These are phyloP conservation scores for Coluber constrictor DNA, from an alignment of 2,797 vertebrate species.

Conservation along the genomic window DNA sequence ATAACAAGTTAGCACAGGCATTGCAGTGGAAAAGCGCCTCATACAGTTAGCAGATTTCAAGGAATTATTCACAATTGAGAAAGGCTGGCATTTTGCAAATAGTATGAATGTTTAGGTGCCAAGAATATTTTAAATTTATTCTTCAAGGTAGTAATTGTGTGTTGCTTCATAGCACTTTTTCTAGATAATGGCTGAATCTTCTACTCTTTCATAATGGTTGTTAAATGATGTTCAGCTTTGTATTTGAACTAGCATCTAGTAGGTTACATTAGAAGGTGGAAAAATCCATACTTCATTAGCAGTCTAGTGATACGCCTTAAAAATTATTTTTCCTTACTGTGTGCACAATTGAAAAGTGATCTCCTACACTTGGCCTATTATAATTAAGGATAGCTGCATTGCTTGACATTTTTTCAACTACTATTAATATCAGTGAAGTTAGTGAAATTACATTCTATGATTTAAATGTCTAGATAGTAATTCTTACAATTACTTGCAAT, in stretches of 20 bases:
- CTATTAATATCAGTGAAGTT: background rate
- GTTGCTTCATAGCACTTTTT: background rate
- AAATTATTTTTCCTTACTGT: background rate
- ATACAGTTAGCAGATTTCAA: background rate
- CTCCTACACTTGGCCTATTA: background rate
- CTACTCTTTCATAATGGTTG: background rate
- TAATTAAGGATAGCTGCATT: background rate
- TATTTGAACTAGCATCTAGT: background rate
- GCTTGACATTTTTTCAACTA: background rate
- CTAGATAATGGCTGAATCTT: background rate
- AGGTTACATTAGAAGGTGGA: conserved; percentile 8
- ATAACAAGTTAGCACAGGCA: background rate
- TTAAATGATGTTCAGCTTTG: background rate
- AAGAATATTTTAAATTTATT: background rate
- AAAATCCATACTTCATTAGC: conserved; percentile 31
- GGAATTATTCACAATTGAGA: background rate
- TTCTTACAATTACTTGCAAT: background rate
- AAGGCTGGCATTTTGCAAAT: background rate
- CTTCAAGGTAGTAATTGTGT: background rate
- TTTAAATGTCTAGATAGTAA: background rate
- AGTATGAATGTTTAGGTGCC: background rate
- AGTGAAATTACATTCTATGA: background rate
- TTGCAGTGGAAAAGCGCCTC: background rate
- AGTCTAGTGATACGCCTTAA: conserved; percentile 18
- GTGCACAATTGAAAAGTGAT: conserved; percentile 26